Conservation (phyloP, 2,888 invertebrate genomes). For the Spialia ferax region DNA sequence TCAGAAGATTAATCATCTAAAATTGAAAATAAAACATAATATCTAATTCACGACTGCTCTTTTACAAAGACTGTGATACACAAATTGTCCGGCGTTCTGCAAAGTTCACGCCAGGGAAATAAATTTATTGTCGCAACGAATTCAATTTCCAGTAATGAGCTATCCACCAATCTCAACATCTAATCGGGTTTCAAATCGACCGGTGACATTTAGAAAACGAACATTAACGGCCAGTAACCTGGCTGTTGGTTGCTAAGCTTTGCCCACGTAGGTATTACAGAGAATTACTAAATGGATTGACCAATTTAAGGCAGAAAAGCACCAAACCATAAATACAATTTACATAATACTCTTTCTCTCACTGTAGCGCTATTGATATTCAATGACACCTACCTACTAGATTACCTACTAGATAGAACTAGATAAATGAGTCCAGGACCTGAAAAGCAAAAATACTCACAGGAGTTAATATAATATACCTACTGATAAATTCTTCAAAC, state of each 20-base stretch:
- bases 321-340: not conserved
- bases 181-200: slow-evolving; percentile 62
- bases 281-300: slow-evolving; percentile 11
- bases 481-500: too few relatives aligned
- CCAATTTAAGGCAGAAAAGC: not conserved
- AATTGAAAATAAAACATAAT: too few relatives aligned
- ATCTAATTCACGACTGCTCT: not conserved
- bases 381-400: too few relatives aligned
- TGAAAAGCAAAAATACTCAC: too few relatives aligned
- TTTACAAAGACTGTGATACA: not conserved
- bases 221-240: slow-evolving; percentile 62
- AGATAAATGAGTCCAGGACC: too few relatives aligned
- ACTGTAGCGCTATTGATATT: not conserved
- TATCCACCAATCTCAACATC: slow-evolving; percentile 43
- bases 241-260: slow-evolving; percentile 49
- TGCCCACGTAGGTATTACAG: slow-evolving; percentile 15
- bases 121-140: slow-evolving; percentile 30
- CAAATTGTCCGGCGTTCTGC: not conserved
- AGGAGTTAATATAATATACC: too few relatives aligned
- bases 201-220: slow-evolving; percentile 67
- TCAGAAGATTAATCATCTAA: too few relatives aligned
- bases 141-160: slow-evolving; percentile 36
- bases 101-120: slow-evolving; percentile 10
- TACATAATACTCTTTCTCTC: not conserved
- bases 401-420: too few relatives aligned